Evolutionary conservation across 1,140 invertebrate species (phyloP), one percentile per base, ranked within the genome.

Genomic region (Drosophila kanapiae): DNA sequence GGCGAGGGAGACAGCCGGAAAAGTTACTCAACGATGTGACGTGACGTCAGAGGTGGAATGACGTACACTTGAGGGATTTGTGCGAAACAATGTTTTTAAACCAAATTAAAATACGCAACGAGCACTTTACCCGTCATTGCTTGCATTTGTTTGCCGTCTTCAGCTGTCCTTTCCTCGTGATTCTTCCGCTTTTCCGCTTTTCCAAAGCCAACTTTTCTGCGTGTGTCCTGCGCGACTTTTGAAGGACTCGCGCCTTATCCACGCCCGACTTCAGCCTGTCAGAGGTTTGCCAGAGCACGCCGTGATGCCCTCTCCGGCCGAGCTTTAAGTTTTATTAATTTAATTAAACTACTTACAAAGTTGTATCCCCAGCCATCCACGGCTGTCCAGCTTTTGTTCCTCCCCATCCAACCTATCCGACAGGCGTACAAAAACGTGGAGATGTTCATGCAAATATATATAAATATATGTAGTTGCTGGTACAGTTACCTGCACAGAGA

Each of bases 301-400:
- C 35, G 62, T 40, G 33, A 38, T 57, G 77, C 69, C 51, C 65
- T 48, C 75, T 51, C 64, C 74, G 16, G 58, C 47, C 77, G 57
- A 75, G 78, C 85, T 90, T 88, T 88, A 88, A 90, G 85, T 90
- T 88, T 88, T 88, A 88, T 88, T 90, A 88, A 88, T 88, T 88
- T 90, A 91, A 88, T 88, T 88, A 88, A 88, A 88, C 85, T 88
- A 90, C 85, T 90, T 88, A 88, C 81, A 88, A 88, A 85, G 85
- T 88, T 88, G 81, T 88, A 79, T 65, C 67, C 84, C 56, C 81
- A 78, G 59, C 75, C 82, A 86, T 83, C 80, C 84, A 83, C 80
- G 72, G 61, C 60, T 70, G 78, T 82, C 83, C 71, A 67, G 82
- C 59, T 51, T 27, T 54, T 45, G 42, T 59, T 53, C 56, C 31